A percentile compares a stretch with the other conserved stretches of the same genome.
Evolutionary conservation across 2,888 invertebrate genomes (phyloP).

Genomic region (Tinea pellionella): DNA sequence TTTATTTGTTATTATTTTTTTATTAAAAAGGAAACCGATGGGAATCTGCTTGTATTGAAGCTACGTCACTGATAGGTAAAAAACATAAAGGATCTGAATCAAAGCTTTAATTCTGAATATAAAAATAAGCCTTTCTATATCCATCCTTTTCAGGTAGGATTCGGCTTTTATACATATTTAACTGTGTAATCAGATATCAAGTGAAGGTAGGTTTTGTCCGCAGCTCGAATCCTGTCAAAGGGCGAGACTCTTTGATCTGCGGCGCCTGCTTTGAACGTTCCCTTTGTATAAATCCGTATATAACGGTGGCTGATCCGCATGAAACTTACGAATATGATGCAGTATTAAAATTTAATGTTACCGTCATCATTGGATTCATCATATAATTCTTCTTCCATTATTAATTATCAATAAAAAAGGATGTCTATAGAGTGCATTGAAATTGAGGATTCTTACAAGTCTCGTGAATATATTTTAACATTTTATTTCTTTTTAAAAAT

Average conservation of each 20-base stretch:
- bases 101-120: background rate
- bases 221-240: constrained; percentile 31
- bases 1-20: no score
- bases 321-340: background rate
- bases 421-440: no score
- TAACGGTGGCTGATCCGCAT: background rate
- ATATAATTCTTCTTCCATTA: no score
- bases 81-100: background rate
- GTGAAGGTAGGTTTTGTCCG: constrained; percentile 44
- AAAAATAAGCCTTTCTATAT: background rate
- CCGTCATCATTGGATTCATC: no score
- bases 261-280: constrained; percentile 37
- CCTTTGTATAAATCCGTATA: constrained; percentile 34
- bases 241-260: constrained; percentile 32
- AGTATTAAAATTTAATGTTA: background rate
- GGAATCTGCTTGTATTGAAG: no score
- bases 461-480: no score
- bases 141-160: background rate
- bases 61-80: no score
- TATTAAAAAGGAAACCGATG: no score
- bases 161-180: constrained; percentile 21
- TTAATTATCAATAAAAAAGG: no score
- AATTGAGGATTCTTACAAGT: no score
- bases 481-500: no score
- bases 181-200: constrained; percentile 54